These are phyloP conservation scores for Epizoanthus stellaris DNA, from an alignment of 92 coral and sea anemone species.

Conservation along the genomic window DNA sequence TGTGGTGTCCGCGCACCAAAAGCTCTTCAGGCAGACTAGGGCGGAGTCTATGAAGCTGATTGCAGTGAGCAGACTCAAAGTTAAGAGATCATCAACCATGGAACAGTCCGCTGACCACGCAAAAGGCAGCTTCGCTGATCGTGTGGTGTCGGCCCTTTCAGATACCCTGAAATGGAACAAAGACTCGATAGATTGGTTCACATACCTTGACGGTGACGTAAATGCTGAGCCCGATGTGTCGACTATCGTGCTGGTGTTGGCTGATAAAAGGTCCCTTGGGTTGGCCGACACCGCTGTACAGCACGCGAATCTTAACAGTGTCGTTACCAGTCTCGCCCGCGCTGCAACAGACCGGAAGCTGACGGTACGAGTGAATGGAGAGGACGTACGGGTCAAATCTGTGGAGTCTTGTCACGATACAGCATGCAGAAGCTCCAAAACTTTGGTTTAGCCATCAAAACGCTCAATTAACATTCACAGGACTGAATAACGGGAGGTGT, in stretches of 20 bases:
- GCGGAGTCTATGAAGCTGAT: not conserved
- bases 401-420: conserved; percentile 20
- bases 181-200: conserved; percentile 7
- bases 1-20: conserved; percentile 13
- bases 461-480: not conserved
- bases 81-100: not conserved
- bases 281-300: conserved; percentile 2
- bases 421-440: not conserved
- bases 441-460: not conserved
- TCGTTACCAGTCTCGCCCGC: not conserved
- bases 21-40: not conserved
- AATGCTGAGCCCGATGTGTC: not conserved
- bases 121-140: conserved; percentile 23
- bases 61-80: conserved; percentile 15
- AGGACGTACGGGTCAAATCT: not conserved
- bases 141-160: conserved; percentile 12
- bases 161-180: conserved; percentile 15
- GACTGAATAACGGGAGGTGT: no score
- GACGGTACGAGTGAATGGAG: not conserved
- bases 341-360: not conserved
- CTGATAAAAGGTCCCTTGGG: conserved; percentile 17
- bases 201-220: not conserved
- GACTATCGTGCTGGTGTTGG: conserved; percentile 16
- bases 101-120: conserved; percentile 1
- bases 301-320: not conserved